These are phyloP conservation scores for Lordiphosa andalusiaca DNA, from an alignment of 2,888 invertebrate genomes.

Conservation along the genomic window DNA sequence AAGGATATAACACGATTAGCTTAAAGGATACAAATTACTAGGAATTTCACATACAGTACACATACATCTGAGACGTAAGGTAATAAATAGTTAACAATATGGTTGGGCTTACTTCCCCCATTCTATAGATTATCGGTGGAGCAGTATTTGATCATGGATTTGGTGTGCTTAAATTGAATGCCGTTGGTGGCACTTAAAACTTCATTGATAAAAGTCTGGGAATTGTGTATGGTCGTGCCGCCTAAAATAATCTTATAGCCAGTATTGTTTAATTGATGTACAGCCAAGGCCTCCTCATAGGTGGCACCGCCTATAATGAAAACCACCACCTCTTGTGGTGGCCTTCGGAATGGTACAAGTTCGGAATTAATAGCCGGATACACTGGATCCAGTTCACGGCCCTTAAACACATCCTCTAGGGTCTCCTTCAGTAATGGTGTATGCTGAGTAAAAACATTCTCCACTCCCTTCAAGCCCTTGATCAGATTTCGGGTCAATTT, in stretches of 20 bases:
- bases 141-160: constrained; percentile 87
- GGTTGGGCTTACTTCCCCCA: constrained; percentile 12
- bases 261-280: constrained; percentile 89
- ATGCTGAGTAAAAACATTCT: constrained; percentile 99
- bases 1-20: constrained; percentile 18
- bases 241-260: constrained; percentile 91
- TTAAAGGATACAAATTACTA: not conserved
- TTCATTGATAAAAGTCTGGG: constrained; percentile 89
- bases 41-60: not conserved
- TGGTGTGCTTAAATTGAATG: constrained; percentile 84
- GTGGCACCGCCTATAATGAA: constrained; percentile 98
- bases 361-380: constrained; percentile 92
- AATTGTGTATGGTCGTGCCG: constrained; percentile 95
- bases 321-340: constrained; percentile 96
- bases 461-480: constrained; percentile 93
- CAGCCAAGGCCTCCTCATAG: constrained; percentile 95
- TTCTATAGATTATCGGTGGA: constrained; percentile 82
- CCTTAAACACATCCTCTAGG: constrained; percentile 93
- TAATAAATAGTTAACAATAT: constrained; percentile 62
- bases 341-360: constrained; percentile 81
- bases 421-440: constrained; percentile 94
- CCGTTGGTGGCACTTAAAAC: constrained; percentile 86
- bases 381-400: constrained; percentile 90
- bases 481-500: constrained; percentile 83
- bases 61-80: constrained; percentile 2